Evolutionary conservation across 2,113 vertebrate genomes (phyloP).

Genomic region (Antigone vipio): DNA sequence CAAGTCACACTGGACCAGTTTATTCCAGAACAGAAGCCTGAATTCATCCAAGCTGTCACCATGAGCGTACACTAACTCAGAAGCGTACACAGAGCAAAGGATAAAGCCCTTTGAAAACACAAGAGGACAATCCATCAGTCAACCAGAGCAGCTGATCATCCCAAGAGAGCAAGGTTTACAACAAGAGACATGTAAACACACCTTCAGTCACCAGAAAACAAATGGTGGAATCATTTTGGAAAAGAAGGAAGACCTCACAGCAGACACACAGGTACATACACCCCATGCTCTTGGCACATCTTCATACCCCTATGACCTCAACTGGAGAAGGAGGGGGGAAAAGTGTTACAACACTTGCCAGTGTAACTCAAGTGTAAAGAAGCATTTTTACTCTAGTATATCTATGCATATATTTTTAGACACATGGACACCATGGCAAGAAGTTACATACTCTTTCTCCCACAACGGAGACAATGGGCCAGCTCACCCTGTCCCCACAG

Average conservation of each 20-base stretch:
- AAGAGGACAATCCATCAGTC: neutral
- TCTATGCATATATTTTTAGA: neutral
- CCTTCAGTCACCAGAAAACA: neutral
- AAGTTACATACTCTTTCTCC: neutral
- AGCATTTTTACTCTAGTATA: neutral
- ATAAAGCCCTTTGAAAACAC: neutral
- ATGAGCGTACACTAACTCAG: fast-evolving
- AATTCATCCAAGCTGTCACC: neutral
- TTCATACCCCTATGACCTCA: neutral
- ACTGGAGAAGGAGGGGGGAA: neutral
- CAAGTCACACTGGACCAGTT: constrained; percentile 1
- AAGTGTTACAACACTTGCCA: neutral
- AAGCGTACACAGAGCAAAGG: neutral
- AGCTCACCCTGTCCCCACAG: neutral
- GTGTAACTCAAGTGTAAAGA: fast-evolving
- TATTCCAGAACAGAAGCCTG: constrained; percentile 21
- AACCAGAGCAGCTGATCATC: neutral
- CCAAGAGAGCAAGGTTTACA: neutral
- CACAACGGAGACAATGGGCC: neutral
- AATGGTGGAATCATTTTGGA: neutral
- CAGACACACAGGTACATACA: neutral
- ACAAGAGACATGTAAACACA: fast-evolving
- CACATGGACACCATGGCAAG: neutral
- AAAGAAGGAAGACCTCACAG: neutral
- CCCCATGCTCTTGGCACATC: neutral